A percentile compares a stretch with the other conserved stretches of the same genome.
phyloP scores from a whole-genome alignment of 1,140 invertebrate species.

The Ceratina australensis region DNA sequence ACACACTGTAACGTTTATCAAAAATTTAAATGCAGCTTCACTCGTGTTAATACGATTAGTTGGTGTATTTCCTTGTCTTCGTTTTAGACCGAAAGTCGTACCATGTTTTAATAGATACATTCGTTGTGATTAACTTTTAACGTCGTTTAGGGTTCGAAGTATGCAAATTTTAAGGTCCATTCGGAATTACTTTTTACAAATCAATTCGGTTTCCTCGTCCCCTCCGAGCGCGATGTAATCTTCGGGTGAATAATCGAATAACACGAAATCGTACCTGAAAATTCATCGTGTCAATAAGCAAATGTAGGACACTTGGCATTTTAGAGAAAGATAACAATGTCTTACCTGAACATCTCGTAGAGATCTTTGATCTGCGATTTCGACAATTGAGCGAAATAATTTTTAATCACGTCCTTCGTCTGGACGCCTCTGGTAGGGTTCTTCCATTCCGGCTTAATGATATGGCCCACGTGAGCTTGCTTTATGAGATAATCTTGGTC shows the following conservation, averaged over 20 bases:
- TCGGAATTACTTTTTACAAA: slow-evolving; percentile 72
- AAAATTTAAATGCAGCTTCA: slow-evolving; percentile 42
- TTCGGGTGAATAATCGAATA: slow-evolving; percentile 89
- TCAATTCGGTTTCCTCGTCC: slow-evolving; percentile 75
- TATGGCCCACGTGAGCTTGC: slow-evolving; percentile 85
- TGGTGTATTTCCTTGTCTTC: slow-evolving; percentile 10
- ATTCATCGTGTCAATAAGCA: neutral
- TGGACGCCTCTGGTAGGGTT: slow-evolving; percentile 88
- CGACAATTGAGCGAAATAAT: slow-evolving; percentile 88
- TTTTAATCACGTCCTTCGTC: slow-evolving; percentile 84
- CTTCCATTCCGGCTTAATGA: slow-evolving; percentile 90
- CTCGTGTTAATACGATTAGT: neutral
- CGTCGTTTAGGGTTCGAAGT: neutral
- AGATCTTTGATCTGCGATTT: slow-evolving; percentile 87
- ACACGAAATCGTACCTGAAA: slow-evolving; percentile 89
- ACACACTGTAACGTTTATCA: slow-evolving; percentile 52
- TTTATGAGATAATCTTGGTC: slow-evolving; percentile 92
- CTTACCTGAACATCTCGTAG: slow-evolving; percentile 89
- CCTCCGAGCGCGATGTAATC: slow-evolving; percentile 86
- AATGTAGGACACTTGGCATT: too few relatives aligned
- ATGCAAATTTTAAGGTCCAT: neutral
- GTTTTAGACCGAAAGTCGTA: neutral
- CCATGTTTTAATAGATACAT: slow-evolving; percentile 36
- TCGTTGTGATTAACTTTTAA: slow-evolving; percentile 33
- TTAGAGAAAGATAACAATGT: neutral